phyloP scores from a whole-genome alignment of 2,888 invertebrate species.

The Parnassius smintheus region DNA sequence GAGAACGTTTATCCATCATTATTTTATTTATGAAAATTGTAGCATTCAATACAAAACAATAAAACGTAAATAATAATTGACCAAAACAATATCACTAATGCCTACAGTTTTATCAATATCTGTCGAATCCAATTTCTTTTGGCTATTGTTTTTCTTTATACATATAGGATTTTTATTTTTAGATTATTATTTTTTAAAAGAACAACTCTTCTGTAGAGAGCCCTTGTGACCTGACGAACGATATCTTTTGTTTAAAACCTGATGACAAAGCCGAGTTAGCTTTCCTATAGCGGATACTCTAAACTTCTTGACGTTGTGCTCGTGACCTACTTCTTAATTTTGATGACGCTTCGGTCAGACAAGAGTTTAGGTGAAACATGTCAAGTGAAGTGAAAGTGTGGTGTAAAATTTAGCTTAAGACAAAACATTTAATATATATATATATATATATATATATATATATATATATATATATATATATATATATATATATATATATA shows the following conservation, averaged over 20 bases:
- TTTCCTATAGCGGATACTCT: slow-evolving; percentile 28
- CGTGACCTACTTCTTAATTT: slow-evolving; percentile 30
- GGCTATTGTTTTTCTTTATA: slow-evolving; percentile 7
- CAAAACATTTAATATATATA: slow-evolving; percentile 1
- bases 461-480: too few relatives aligned
- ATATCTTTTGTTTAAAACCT: slow-evolving; percentile 28
- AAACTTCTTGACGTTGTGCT: slow-evolving; percentile 22
- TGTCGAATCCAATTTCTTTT: not conserved
- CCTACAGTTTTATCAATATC: slow-evolving; percentile 1
- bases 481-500: too few relatives aligned
- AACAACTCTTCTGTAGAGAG: slow-evolving; percentile 23
- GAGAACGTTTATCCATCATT: too few relatives aligned
- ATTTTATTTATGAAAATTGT: too few relatives aligned
- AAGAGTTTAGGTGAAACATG: slow-evolving; percentile 26
- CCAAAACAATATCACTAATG: too few relatives aligned
- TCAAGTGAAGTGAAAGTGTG: slow-evolving; percentile 26
- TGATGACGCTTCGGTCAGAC: slow-evolving; percentile 28
- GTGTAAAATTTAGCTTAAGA: slow-evolving; percentile 12
- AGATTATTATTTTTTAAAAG: slow-evolving; percentile 25
- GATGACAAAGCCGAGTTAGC: slow-evolving; percentile 24
- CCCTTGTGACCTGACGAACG: slow-evolving; percentile 24
- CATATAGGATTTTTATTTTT: slow-evolving; percentile 15
- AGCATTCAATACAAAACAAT: too few relatives aligned
- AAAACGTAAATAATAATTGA: too few relatives aligned
- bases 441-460: too few relatives aligned